Evolutionary conservation across 23 tunicate species (phyloP).

Genomic region (Botrylloides violaceus): DNA sequence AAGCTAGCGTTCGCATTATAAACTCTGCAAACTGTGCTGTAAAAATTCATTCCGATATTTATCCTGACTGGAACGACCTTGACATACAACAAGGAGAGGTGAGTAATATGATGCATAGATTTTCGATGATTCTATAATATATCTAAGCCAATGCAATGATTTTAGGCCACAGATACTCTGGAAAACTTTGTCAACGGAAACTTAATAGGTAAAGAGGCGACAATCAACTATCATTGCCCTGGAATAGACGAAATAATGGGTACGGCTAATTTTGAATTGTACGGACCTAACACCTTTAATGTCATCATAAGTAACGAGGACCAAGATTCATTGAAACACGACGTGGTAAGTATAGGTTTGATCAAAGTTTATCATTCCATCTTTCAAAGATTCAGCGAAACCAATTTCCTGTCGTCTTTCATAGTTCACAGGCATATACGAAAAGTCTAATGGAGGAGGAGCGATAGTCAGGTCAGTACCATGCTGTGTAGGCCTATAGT

Average conservation of each 20-base stretch:
- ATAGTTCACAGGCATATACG: conserved; percentile 20
- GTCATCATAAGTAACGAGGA: not conserved
- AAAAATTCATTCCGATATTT: conserved; percentile 2
- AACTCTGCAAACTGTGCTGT: conserved; percentile 20
- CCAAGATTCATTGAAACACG: not conserved
- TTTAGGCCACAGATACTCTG: not conserved
- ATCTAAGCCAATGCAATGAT: too few species aligned
- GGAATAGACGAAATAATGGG: not conserved
- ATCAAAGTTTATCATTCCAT: not conserved
- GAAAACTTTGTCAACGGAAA: not conserved
- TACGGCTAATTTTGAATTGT: not conserved
- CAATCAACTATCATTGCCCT: not conserved
- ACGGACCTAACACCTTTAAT: not conserved
- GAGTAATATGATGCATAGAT: too few species aligned
- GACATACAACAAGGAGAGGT: not conserved
- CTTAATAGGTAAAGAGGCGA: not conserved
- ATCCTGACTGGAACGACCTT: not conserved
- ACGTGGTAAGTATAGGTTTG: not conserved
- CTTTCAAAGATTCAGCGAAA: not conserved
- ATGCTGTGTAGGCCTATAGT: too few species aligned
- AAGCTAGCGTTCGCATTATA: conserved; percentile 37
- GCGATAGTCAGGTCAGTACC: conserved; percentile 39
- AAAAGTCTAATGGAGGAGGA: conserved; percentile 58
- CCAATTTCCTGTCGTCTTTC: not conserved
- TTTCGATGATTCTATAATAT: too few species aligned